These are phyloP conservation scores for Hycleus cichorii DNA, from an alignment of 1,140 invertebrate species.

Conservation along the genomic window DNA sequence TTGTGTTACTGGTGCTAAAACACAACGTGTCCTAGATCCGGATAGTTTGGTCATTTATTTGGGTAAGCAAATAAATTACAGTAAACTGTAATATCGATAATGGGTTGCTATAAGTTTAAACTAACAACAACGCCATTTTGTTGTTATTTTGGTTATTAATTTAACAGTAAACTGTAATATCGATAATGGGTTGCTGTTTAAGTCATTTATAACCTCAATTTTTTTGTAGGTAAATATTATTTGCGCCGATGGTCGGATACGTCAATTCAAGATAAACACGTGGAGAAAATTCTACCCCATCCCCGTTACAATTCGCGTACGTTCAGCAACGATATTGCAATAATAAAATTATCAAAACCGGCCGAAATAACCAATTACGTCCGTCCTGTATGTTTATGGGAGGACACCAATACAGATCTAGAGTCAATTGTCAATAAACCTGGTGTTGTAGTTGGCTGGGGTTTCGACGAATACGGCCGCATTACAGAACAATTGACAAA, in stretches of 20 bases:
- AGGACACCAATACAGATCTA: slow-evolving; percentile 22
- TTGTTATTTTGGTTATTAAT: too few relatives aligned
- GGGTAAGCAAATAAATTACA: slow-evolving; percentile 11
- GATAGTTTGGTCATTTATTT: slow-evolving; percentile 34
- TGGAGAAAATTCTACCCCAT: slow-evolving; percentile 48
- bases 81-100: slow-evolving; percentile 11
- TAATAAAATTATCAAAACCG: slow-evolving; percentile 47
- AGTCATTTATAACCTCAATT: too few relatives aligned
- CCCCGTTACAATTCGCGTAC: slow-evolving; percentile 49
- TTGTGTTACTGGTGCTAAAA: slow-evolving; percentile 51
- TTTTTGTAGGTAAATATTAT: slow-evolving; percentile 29
- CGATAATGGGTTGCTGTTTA: too few relatives aligned
- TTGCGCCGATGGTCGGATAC: slow-evolving; percentile 33
- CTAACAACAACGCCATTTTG: too few relatives aligned
- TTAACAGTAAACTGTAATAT: too few relatives aligned
- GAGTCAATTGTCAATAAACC: slow-evolving; percentile 25
- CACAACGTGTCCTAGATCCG: slow-evolving; percentile 24
- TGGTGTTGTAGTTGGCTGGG: slow-evolving; percentile 44
- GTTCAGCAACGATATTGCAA: slow-evolving; percentile 58
- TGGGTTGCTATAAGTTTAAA: too few relatives aligned
- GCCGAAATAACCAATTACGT: slow-evolving; percentile 45
- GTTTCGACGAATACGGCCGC: slow-evolving; percentile 41
- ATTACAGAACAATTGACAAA: slow-evolving; percentile 42
- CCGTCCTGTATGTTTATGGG: slow-evolving; percentile 51
- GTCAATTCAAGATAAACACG: slow-evolving; percentile 38